phyloP scores from a whole-genome alignment of 2,113 vertebrate species.

The Cochlearius cochlearius region DNA sequence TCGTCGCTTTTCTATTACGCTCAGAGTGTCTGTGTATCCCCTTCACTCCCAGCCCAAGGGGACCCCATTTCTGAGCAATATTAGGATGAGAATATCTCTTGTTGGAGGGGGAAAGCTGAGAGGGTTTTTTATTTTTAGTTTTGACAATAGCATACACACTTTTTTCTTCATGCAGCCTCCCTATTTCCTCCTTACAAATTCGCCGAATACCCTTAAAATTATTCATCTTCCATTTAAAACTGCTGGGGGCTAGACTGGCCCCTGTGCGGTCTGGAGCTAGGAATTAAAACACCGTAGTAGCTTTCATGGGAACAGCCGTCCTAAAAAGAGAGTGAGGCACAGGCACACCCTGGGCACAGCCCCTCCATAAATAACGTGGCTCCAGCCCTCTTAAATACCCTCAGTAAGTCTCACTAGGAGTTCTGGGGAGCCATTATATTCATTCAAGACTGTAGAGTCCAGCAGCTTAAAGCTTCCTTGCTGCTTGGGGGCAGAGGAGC shows the following conservation, averaged over 20 bases:
- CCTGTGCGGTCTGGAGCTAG: not conserved
- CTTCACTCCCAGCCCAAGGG: not conserved
- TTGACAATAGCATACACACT: not conserved
- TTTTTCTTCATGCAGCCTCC: not conserved
- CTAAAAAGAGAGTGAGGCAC: not conserved
- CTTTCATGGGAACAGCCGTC: not conserved
- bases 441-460: not conserved
- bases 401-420: not conserved
- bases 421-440: not conserved
- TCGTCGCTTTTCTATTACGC: fast-evolving
- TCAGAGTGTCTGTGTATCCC: not conserved
- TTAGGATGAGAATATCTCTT: not conserved
- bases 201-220: not conserved
- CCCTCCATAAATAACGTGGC: not conserved
- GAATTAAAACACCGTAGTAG: not conserved
- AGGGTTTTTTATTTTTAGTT: fast-evolving
- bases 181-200: not conserved
- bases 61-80: not conserved
- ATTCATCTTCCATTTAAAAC: not conserved
- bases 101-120: not conserved
- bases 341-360: not conserved
- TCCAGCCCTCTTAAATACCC: not conserved
- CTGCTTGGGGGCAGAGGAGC: not conserved
- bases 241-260: not conserved
- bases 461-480: not conserved